Evolutionary conservation across 2,888 invertebrate species (phyloP), one percentile per base, ranked within the genome.

Genomic region (Caenorhabditis japonica): DNA sequence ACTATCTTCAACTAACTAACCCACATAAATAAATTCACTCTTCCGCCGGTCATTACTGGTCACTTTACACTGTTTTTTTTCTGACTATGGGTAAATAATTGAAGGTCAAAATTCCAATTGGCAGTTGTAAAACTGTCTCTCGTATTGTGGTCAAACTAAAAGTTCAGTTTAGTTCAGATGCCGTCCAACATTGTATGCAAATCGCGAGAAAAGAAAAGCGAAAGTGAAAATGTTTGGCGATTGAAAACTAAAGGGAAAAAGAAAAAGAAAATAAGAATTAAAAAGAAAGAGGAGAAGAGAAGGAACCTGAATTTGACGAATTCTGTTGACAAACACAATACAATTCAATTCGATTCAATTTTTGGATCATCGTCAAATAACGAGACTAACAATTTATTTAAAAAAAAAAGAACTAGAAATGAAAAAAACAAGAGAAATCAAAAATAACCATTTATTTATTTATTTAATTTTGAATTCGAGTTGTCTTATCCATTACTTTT

Each of bases 261-360:
- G 53, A 64, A 64, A 8, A 38, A 41, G 15, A 17, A 13, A 21
- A 38, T 49, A 49, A 64, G 55, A 51, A 56, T 15, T 25, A 19
- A 49, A 43, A 34, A 21, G 52, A 56, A 55, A 56, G 47, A 30
- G 56, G 53, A 64, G 56, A 8, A 38, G 49, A 15, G 23, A 13
- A 21, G 46, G 53, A 49, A 64, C 64, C 64, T 64, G 64, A 56
- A 64, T 64, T 64, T 55, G 64, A 64, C 64, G 64, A 64, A 64
- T 64, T 49, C 33, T 56, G 56, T 64, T 49, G 41, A 36, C 64
- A 55, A 55, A 55, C 19, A 41, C 23, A 27, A 41, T 47, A 38
- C n/a, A n/a, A n/a, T n/a, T n/a, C n/a, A 53, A 53, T 46, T 39
- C 25, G 4, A 56, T 36, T 21, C 33, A 49, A 38, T 34, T 36